These are phyloP conservation scores for Drosophila aldrichi DNA, from an alignment of 2,888 invertebrate genomes.

Conservation along the genomic window DNA sequence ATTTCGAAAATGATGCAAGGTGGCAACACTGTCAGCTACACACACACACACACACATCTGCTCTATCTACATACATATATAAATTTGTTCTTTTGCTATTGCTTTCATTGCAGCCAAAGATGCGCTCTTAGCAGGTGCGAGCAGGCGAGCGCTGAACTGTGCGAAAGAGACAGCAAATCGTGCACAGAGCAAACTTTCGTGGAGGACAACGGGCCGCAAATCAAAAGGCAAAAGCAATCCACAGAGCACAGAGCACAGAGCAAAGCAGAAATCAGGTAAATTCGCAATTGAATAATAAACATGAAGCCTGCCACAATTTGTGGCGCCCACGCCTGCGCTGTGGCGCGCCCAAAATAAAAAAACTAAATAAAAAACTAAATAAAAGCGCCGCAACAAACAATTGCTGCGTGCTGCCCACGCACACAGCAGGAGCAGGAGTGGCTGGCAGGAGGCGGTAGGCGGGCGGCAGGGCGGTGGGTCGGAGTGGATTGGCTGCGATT, in stretches of 20 bases:
- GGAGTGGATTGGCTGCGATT: slow-evolving; percentile 15
- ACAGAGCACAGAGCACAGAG: not conserved
- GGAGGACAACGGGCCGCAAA: not conserved
- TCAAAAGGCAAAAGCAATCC: not conserved
- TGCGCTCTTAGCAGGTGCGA: slow-evolving; percentile 8
- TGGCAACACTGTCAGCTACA: slow-evolving; percentile 9
- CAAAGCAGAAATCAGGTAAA: slow-evolving; percentile 48
- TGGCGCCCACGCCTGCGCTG: slow-evolving; percentile 58
- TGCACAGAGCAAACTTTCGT: not conserved
- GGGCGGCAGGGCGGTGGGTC: not conserved
- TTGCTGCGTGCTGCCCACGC: slow-evolving; percentile 44
- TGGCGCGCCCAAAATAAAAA: slow-evolving; percentile 24
- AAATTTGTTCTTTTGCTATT: not conserved
- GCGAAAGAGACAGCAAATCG: slow-evolving; percentile 14
- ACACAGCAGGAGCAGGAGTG: not conserved
- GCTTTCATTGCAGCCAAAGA: slow-evolving; percentile 41
- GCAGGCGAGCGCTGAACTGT: slow-evolving; percentile 3
- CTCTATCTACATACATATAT: slow-evolving; percentile 4
- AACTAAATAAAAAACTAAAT: no score
- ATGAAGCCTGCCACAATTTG: slow-evolving; percentile 46
- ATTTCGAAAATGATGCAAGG: slow-evolving; percentile 57
- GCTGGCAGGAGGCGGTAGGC: not conserved
- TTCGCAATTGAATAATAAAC: slow-evolving; percentile 57
- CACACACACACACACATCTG: not conserved
- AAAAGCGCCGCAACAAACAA: not conserved